Evolutionary conservation across 2,888 invertebrate genomes (phyloP).

Genomic region (Herminia tarsipennalis): DNA sequence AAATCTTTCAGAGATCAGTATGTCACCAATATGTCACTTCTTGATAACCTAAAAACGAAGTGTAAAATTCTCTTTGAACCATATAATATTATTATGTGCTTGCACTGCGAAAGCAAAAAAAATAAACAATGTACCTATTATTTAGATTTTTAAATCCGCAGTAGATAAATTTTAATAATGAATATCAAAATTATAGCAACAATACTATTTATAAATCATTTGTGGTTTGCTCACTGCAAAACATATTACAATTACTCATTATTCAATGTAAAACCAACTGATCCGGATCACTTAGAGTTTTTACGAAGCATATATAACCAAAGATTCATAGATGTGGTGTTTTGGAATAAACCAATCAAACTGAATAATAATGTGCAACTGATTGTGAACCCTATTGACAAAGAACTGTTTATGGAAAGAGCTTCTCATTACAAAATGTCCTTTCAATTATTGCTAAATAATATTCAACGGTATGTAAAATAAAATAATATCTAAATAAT

Average conservation of each 20-base stretch:
- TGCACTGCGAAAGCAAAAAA: too few species aligned
- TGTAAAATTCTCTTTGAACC: too few species aligned
- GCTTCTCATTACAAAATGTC: constrained; percentile 56
- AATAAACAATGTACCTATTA: too few species aligned
- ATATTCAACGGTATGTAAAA: constrained; percentile 64
- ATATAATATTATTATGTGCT: too few species aligned
- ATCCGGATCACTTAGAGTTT: constrained; percentile 61
- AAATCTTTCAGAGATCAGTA: too few species aligned
- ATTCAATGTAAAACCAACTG: constrained; percentile 47
- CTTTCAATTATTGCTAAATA: constrained; percentile 31
- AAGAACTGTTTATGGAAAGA: constrained; percentile 56
- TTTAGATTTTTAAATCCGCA: too few species aligned
- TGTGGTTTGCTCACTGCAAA: constrained; percentile 46
- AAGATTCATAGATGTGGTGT: constrained; percentile 62
- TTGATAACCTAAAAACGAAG: too few species aligned
- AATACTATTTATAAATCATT: constrained; percentile 48
- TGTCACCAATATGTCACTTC: too few species aligned
- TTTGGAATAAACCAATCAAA: constrained; percentile 64
- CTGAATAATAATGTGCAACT: constrained; percentile 59
- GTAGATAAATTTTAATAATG: constrained; percentile 47
- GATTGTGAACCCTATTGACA: constrained; percentile 56
- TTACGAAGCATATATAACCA: constrained; percentile 57
- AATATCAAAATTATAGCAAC: constrained; percentile 45
- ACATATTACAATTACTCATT: constrained; percentile 58
- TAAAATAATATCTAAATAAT: too few species aligned